Base-by-base conservation (phyloP, 2,888 invertebrate genomes). In the Branchinecta sandiegonensis region DNA sequence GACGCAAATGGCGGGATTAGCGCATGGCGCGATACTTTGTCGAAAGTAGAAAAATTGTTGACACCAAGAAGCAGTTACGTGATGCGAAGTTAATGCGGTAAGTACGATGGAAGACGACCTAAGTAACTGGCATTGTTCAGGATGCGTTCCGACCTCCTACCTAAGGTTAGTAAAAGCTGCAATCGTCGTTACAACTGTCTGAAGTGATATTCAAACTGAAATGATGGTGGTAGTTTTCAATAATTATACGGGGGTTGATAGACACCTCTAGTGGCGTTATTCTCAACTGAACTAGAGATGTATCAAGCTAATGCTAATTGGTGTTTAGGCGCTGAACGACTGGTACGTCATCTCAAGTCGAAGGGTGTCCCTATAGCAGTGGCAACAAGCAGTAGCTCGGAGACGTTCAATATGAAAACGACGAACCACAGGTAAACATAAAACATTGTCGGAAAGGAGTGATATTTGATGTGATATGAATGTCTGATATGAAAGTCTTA, bases 381-480 rank as follows among this genome's bases (percentile, higher is more conserved):
- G 68, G 94, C 94, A 8, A 94, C 94, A 0, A 93, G 93, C 12
- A 90, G 92, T 2, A 84, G 86, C 66, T 80, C 81, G 50, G 81
- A 85, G 37, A 87, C 87, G 73, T 90, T 86, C 67, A 80, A 84
- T 9, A 79, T 89, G 0, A 90, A 90, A 80, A 82, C 84, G 1
- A 80, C 80, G 1, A 78, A 83, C 7, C 82, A 88, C 74, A 80
- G 81, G 66, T 84, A 86, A 50, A 76, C 89, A 23, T 88, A 23
- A 23, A 23, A 23, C 3, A 37, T 5, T 6, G 37, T 23, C 23
- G 5, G 4, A 37, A 37, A 37, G 4, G 37, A 37, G 6, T 37
- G 37, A 37, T 37, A 37, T 37, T 6, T 37, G 37, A 6, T 37
- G 37, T 37, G 37, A 37, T 37, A 37, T 37, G 37, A n/a, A n/a